phyloP scores from a whole-genome alignment of 1,140 invertebrate species.

The Tenebrio molitor region DNA sequence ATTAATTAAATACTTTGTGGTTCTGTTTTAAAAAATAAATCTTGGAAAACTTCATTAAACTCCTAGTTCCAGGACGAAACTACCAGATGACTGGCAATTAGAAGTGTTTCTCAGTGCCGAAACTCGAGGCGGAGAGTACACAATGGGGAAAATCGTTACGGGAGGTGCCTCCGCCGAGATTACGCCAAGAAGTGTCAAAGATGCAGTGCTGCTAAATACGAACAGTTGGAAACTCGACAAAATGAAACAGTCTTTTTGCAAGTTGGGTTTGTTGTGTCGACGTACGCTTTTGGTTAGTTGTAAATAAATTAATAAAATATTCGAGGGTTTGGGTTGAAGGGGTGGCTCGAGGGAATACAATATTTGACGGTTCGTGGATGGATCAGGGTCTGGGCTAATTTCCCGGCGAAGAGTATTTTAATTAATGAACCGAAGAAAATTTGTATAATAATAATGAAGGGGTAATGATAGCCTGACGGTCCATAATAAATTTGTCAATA shows the following conservation, averaged over 20 bases:
- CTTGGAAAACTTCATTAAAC: neutral
- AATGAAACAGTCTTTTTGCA: too few species aligned
- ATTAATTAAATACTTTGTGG: constrained; percentile 6
- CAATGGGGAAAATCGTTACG: neutral
- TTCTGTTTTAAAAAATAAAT: constrained; percentile 2
- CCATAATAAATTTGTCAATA: constrained; percentile 45
- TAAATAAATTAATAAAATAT: too few species aligned
- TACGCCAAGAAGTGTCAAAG: too few species aligned
- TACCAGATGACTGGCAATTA: neutral
- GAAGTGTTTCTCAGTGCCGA: neutral
- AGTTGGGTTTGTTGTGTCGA: neutral
- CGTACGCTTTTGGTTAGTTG: neutral
- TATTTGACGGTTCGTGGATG: neutral
- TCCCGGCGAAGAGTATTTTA: neutral
- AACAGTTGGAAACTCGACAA: too few species aligned
- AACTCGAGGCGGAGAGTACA: neutral
- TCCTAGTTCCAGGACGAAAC: neutral
- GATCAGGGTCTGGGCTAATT: neutral
- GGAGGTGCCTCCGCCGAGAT: neutral
- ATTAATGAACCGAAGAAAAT: constrained; percentile 33
- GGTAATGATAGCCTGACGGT: constrained; percentile 6
- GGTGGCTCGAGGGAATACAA: neutral
- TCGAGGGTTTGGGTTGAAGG: too few species aligned
- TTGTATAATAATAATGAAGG: constrained; percentile 33
- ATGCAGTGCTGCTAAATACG: too few species aligned